Conservation (phyloP, 2,113 vertebrate genomes). For the Aegithalos caudatus region DNA sequence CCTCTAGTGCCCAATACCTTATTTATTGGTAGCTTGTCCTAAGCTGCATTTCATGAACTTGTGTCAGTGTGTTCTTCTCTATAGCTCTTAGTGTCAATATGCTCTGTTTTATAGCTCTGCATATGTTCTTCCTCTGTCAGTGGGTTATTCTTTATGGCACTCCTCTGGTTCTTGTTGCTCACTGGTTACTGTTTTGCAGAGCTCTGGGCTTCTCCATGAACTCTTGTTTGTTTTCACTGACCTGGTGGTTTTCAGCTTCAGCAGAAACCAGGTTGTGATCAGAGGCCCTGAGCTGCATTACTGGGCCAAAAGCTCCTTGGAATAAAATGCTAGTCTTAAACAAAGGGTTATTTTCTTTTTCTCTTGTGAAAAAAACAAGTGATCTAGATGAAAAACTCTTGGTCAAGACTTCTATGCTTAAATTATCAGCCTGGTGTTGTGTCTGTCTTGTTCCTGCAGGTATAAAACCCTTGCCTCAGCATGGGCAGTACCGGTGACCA, state of each 20-base stretch:
- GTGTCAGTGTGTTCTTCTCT: not conserved
- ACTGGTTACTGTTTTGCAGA: not conserved
- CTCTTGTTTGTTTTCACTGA: conserved; percentile 6
- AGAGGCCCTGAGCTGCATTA: not conserved
- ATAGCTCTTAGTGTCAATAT: not conserved
- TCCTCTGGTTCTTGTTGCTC: not conserved
- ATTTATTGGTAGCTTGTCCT: not conserved
- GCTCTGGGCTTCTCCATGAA: not conserved
- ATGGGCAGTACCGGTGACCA: not conserved
- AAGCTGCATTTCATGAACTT: not conserved
- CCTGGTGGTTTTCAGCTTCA: not conserved
- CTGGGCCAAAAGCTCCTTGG: not conserved
- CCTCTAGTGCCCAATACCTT: not conserved
- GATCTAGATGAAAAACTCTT: not conserved
- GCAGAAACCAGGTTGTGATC: not conserved
- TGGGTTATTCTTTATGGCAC: not conserved
- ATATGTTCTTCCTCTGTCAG: not conserved
- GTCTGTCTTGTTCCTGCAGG: not conserved
- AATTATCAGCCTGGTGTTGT: not conserved
- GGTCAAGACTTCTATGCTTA: not conserved
- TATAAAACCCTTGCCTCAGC: not conserved
- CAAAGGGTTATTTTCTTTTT: not conserved
- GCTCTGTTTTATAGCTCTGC: not conserved
- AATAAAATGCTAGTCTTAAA: not conserved
- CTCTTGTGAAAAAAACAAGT: not conserved